phyloP scores from a whole-genome alignment of 2,888 invertebrate species.

The Phoenoteleia sp. region DNA sequence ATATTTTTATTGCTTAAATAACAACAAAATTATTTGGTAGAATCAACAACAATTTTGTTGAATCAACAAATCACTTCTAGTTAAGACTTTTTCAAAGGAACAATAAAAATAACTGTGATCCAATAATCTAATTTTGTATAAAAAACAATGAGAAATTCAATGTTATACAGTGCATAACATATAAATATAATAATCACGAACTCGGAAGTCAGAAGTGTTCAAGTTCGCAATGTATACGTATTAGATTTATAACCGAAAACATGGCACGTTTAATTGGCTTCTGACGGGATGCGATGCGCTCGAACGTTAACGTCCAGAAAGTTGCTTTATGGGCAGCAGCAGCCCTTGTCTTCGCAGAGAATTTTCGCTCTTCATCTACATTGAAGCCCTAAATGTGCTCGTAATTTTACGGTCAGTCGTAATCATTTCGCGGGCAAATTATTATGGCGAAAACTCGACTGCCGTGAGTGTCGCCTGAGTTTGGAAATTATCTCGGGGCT shows the following conservation, averaged over 20 bases:
- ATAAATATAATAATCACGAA: not conserved
- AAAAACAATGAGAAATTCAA: no score
- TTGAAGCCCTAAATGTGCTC: conserved; percentile 73
- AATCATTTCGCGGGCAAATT: conserved; percentile 82
- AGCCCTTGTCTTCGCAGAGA: conserved; percentile 22
- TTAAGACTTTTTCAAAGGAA: no score
- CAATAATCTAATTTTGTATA: no score
- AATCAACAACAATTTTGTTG: no score
- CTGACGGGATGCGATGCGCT: conserved; percentile 40
- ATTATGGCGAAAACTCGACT: conserved; percentile 80
- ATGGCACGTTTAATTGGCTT: conserved; percentile 44
- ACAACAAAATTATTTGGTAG: no score
- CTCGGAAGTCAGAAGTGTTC: conserved; percentile 17
- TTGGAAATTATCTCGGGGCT: conserved; percentile 78
- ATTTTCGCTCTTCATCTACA: conserved; percentile 61
- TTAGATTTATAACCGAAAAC: conserved; percentile 33
- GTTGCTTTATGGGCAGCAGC: conserved; percentile 47
- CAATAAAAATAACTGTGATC: no score
- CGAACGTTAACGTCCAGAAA: conserved; percentile 51
- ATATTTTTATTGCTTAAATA: no score
- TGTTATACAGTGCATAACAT: no score
- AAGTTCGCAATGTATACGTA: not conserved
- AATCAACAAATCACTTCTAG: no score
- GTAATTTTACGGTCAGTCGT: conserved; percentile 83
- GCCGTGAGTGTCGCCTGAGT: conserved; percentile 72